A percentile compares a stretch with the other conserved stretches of the same genome.
phyloP scores from a whole-genome alignment of 2,113 vertebrate species.

The Callopanchax toddi region DNA sequence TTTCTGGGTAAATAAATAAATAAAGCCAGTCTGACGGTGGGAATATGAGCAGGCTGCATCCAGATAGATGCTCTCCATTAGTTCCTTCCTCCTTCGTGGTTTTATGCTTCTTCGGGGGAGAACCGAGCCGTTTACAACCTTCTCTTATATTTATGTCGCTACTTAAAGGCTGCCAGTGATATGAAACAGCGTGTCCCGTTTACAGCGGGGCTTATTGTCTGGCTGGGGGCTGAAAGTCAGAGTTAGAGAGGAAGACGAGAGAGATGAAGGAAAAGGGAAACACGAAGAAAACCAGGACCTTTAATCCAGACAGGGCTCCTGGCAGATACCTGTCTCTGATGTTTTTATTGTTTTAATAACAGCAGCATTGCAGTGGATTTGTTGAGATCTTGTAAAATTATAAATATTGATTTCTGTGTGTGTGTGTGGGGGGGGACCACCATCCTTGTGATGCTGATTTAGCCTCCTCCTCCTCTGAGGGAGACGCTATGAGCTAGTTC shows the following conservation, averaged over 20 bases:
- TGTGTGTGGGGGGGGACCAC: too few species aligned
- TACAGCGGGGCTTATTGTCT: constrained; percentile 66
- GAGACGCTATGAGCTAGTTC: constrained; percentile 3
- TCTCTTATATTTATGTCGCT: constrained; percentile 69
- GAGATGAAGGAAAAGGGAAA: constrained; percentile 28
- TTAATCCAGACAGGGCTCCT: constrained; percentile 71
- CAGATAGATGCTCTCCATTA: constrained; percentile 35
- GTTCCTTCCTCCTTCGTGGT: constrained; percentile 30
- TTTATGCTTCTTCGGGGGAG: constrained; percentile 21
- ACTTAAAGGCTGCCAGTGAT: constrained; percentile 68
- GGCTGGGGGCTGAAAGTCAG: constrained; percentile 46
- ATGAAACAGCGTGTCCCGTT: constrained; percentile 70
- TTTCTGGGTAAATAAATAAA: too few species aligned
- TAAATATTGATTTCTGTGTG: constrained; percentile 81
- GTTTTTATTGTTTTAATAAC: constrained; percentile 84
- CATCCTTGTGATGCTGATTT: constrained; percentile 38
- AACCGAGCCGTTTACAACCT: background rate
- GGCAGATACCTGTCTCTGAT: constrained; percentile 72
- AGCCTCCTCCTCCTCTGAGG: constrained; percentile 23
- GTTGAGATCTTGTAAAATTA: constrained; percentile 81
- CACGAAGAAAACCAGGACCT: constrained; percentile 35
- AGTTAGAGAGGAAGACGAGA: constrained; percentile 21
- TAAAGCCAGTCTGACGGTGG: too few species aligned
- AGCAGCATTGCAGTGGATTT: constrained; percentile 67
- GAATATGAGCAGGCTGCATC: constrained; percentile 1